Base-by-base conservation (phyloP, 2,888 invertebrate genomes). In the Acrocyrtus sp. region DNA sequence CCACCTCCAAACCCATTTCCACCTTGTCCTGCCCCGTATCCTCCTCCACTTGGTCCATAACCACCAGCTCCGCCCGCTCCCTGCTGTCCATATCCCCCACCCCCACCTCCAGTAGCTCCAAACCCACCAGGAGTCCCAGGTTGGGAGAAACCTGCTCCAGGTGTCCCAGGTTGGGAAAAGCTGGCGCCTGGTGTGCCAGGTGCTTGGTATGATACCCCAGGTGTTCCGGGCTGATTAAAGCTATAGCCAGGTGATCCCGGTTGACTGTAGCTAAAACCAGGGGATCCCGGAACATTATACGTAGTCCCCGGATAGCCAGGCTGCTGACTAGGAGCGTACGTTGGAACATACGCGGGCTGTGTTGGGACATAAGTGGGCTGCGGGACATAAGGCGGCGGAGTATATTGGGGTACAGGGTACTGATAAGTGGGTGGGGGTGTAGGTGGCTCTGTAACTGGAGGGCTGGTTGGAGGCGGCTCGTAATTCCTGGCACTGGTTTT, bases 261-360 rank as follows among this genome's bases (percentile, higher is more conserved):
- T n/a, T n/a, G n/a, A n/a, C n/a, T n/a, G n/a, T n/a, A n/a, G n/a
- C n/a, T n/a, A n/a, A n/a, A n/a, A n/a, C n/a, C n/a, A n/a, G n/a
- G n/a, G n/a, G n/a, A n/a, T n/a, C n/a, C n/a, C n/a, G n/a, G n/a
- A n/a, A n/a, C n/a, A n/a, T n/a, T n/a, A n/a, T n/a, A n/a, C n/a
- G n/a, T n/a, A n/a, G n/a, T n/a, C n/a, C n/a, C n/a, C n/a, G n/a
- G n/a, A n/a, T n/a, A n/a, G n/a, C n/a, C n/a, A n/a, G n/a, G n/a
- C n/a, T n/a, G n/a, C n/a, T n/a, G n/a, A n/a, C n/a, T n/a, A n/a
- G 34, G 34, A 34, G 34, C 34, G 12, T 34, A 34, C 34, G 34
- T 34, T 24, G 56, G 56, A 2, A 56, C 57, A 57, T 66, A 66
- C n/a, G 57, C 41, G 6, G 66, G 56, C 19, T 56, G 66, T 45